Percentiles rank a stretch among this genome's conserved stretches.
Conservation (phyloP, 2,113 vertebrate genomes). For the Ivindomyrus marchei region DNA sequence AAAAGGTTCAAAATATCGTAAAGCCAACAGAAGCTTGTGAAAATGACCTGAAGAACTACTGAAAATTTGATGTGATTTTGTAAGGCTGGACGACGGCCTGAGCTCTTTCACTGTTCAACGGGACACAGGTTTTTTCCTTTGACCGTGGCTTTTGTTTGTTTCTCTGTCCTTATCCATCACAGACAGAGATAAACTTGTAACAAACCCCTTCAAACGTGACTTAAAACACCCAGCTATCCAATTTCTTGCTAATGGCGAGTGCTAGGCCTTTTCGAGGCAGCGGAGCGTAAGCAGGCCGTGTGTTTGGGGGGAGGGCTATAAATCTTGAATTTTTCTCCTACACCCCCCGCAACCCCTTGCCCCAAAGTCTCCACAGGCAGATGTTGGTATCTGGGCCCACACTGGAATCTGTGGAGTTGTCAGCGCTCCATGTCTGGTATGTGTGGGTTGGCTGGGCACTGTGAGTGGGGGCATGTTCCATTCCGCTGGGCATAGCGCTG, state of each 20-base stretch:
- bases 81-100: not conserved
- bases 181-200: not conserved
- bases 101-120: not conserved
- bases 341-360: not conserved
- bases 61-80: not conserved
- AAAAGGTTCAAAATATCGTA: not conserved
- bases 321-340: constrained; percentile 26
- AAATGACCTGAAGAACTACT: not conserved
- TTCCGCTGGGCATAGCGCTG: not conserved
- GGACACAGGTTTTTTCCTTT: not conserved
- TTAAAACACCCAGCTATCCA: constrained; percentile 11
- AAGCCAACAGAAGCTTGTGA: not conserved
- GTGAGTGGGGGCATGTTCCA: not conserved
- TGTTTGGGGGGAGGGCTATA: constrained; percentile 19
- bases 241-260: constrained; percentile 15
- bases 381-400: constrained; percentile 23
- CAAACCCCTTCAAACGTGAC: not conserved
- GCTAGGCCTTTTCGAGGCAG: constrained; percentile 25
- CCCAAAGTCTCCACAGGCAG: constrained; percentile 9
- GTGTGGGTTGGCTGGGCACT: constrained; percentile 19
- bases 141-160: constrained; percentile 10
- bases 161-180: not conserved
- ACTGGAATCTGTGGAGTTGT: constrained; percentile 16
- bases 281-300: not conserved
- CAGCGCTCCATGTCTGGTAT: constrained; percentile 25